Evolutionary conservation across 2,797 vertebrate species (phyloP).

Genomic region (Typhlichthys eigenmanni): DNA sequence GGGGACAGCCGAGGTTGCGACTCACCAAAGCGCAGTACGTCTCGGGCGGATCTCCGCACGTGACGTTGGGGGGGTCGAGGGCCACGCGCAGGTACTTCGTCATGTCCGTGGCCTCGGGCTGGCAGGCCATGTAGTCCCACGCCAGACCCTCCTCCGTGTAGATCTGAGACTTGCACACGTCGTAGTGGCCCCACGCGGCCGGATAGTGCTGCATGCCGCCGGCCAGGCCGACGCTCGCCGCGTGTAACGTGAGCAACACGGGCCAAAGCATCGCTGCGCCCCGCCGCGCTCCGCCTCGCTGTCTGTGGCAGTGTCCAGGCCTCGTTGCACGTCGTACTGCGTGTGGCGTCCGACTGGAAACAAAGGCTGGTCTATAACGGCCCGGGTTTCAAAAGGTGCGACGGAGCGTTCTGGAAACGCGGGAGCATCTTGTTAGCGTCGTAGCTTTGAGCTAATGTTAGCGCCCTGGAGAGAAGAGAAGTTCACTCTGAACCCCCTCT

Average conservation of each 20-base stretch:
- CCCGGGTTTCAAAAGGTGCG: conserved; percentile 46
- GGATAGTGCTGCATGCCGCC: conserved; percentile 90
- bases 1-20: conserved; percentile 63
- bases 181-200: conserved; percentile 96
- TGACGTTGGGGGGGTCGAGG: conserved; percentile 94
- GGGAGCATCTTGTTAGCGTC: conserved; percentile 60
- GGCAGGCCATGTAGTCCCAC: conserved; percentile 99
- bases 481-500: not conserved
- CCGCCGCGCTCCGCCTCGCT: conserved; percentile 24
- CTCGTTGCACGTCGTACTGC: not conserved
- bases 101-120: conserved; percentile 96
- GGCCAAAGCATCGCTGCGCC: conserved; percentile 87
- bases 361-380: conserved; percentile 41
- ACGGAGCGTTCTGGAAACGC: conserved; percentile 70
- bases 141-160: conserved; percentile 94
- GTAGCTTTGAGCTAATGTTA: conserved; percentile 39
- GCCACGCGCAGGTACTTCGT: conserved; percentile 94
- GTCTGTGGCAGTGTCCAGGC: not conserved
- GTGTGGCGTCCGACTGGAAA: conserved; percentile 15
- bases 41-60: conserved; percentile 97
- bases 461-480: conserved; percentile 10
- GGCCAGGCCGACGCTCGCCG: conserved; percentile 85
- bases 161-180: conserved; percentile 96
- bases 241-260: conserved; percentile 86
- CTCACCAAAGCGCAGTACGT: conserved; percentile 99